Conservation (phyloP, 2,113 vertebrate species). For the Rhizomys pruinosus region DNA sequence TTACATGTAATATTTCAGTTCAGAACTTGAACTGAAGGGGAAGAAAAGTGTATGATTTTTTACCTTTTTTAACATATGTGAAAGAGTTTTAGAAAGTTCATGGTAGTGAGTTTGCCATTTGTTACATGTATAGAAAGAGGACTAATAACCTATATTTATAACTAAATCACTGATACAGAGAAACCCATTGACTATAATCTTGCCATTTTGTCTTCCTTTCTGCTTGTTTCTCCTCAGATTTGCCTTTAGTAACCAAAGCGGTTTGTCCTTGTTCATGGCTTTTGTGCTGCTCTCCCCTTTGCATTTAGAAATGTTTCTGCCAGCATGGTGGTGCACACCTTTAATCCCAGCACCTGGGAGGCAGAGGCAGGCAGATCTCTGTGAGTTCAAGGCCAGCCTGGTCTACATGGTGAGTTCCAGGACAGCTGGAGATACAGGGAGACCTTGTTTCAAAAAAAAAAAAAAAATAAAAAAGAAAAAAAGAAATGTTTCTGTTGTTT, state of each 20-base stretch:
- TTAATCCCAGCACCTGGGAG: too few species aligned
- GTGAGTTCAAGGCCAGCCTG: too few species aligned
- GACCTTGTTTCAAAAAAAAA: too few species aligned
- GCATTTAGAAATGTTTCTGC: slow-evolving; percentile 87
- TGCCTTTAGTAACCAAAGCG: slow-evolving; percentile 78
- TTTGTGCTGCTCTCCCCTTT: slow-evolving; percentile 72
- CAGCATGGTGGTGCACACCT: too few species aligned
- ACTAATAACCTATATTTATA: slow-evolving; percentile 85
- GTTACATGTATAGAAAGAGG: slow-evolving; percentile 81
- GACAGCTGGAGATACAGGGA: too few species aligned
- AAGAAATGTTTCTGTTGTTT: too few species aligned
- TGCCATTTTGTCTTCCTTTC: slow-evolving; percentile 76
- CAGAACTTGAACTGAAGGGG: slow-evolving; percentile 73
- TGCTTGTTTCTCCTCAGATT: slow-evolving; percentile 71
- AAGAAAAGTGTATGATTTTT: slow-evolving; percentile 82
- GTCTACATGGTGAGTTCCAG: too few species aligned
- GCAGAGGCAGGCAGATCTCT: too few species aligned
- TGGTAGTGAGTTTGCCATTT: slow-evolving; percentile 77
- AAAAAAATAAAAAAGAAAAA: too few species aligned
- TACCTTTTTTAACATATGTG: slow-evolving; percentile 82
- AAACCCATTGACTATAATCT: slow-evolving; percentile 59
- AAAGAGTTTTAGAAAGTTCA: slow-evolving; percentile 81
- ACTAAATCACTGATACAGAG: slow-evolving; percentile 83
- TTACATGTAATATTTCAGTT: slow-evolving; percentile 71
- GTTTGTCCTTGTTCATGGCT: slow-evolving; percentile 80